Conservation (phyloP, 2,113 vertebrate species). For the Sminthopsis crassicaudata region DNA sequence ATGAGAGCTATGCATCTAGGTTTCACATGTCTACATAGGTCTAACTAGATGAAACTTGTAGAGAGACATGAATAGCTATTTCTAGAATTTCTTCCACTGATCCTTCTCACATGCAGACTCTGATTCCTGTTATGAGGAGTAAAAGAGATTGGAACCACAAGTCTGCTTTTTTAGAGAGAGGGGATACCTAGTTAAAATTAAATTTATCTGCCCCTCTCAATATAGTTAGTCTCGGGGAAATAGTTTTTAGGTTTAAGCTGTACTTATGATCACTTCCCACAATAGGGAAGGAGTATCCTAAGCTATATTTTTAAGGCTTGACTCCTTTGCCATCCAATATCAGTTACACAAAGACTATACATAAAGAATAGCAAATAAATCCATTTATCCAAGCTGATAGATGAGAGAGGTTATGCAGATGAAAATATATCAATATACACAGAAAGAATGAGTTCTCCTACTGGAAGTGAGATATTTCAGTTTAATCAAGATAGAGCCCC, state of each 20-base stretch:
- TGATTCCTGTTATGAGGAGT: not conserved
- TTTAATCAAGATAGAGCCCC: not conserved
- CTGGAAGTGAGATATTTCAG: not conserved
- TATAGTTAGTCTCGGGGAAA: not conserved
- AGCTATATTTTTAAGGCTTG: not conserved
- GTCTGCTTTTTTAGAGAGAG: not conserved
- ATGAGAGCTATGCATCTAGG: not conserved
- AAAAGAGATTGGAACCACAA: not conserved
- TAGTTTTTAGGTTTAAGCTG: not conserved
- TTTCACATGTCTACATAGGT: not conserved
- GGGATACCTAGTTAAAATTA: not conserved
- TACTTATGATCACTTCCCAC: not conserved
- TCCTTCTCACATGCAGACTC: not conserved
- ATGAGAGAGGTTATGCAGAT: not conserved
- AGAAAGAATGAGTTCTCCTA: not conserved
- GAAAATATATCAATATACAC: not conserved
- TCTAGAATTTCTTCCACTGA: not conserved
- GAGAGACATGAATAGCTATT: not conserved
- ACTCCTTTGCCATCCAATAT: not conserved
- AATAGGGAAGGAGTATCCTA: not conserved
- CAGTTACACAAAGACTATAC: not conserved
- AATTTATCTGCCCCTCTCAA: not conserved
- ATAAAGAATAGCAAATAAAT: not conserved
- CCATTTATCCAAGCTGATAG: not conserved
- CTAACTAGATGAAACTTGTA: not conserved